Base-by-base conservation (phyloP, 1,140 invertebrate genomes). In the Belonocnema kinseyi region DNA sequence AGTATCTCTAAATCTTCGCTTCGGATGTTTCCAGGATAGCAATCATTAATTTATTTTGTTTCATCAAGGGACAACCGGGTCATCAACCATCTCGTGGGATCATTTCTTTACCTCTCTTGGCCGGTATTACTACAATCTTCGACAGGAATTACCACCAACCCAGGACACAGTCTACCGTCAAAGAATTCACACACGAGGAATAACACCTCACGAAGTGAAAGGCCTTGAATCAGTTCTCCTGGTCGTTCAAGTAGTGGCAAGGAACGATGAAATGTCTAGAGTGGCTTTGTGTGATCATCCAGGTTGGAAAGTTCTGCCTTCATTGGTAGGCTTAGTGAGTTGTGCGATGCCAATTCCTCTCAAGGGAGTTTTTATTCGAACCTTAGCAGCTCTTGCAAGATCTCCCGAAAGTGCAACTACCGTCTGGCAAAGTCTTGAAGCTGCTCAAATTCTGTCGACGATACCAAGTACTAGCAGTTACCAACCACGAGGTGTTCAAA, bases 51-150 rank as follows among this genome's bases (percentile, higher is more conserved):
- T 72, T 66, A 17, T 58, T 76, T 50, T 66, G 10, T 75, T 17
- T 74, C 66, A 74, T 81, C n/a, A 51, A 90, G 90, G 91, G 17
- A 79, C 89, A 77, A 91, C 90, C 16, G 92, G 88, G 66, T 91
- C 91, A 26, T 91, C 90, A 58, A 93, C 93, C 5, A 90, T 97
- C 16, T 96, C 95, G 0, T 97, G 97, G 96, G 96, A 98, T 86
- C 96, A 98, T 86, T 97, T 99, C 87, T 98, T 99, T 83, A 93
- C 92, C 8, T 97, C 97, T 0, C 92, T 99, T 53, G 93, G 94
- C 75, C 94, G 95, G 80, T 98, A 96, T 83, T 95, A 95, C 83
- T 92, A 89, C 50, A 93, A 93, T 85, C 86, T 97, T 13, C 88
- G 95, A 21, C 93, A 94, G 79, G 95, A 97, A 88, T 85, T 93